These are phyloP conservation scores for Dreissena rostriformis DNA, from an alignment of 1,140 invertebrate species.

Conservation along the genomic window DNA sequence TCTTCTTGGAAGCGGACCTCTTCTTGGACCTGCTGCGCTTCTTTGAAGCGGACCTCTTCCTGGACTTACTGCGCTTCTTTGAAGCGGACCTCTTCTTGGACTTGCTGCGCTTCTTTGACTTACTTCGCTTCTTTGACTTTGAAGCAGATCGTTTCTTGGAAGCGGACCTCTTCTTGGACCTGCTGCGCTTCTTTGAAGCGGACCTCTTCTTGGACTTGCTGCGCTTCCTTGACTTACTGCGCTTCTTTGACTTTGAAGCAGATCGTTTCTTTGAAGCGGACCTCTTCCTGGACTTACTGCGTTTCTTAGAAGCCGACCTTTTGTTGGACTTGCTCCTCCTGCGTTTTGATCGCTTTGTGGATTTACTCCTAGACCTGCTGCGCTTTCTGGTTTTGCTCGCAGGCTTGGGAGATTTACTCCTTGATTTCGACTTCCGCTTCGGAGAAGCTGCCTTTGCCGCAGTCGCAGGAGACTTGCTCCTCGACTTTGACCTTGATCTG, in stretches of 20 bases:
- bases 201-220: conserved; percentile 31
- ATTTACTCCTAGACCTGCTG: conserved; percentile 32
- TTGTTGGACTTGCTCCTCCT: conserved; percentile 20
- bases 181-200: conserved; percentile 34
- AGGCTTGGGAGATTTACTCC: conserved; percentile 18
- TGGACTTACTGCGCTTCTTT: conserved; percentile 16
- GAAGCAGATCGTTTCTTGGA: conserved; percentile 37
- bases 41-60: conserved; percentile 14
- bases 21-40: conserved; percentile 30
- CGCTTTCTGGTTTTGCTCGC: conserved; percentile 4
- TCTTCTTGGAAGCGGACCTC: conserved; percentile 18
- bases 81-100: conserved; percentile 39
- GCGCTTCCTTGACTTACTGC: background rate
- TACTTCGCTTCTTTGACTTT: conserved; percentile 27
- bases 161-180: conserved; percentile 35
- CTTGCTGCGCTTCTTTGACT: conserved; percentile 28
- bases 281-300: conserved; percentile 29
- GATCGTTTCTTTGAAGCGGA: conserved; percentile 25
- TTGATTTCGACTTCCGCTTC: background rate
- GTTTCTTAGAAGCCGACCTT: background rate
- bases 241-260: conserved; percentile 25
- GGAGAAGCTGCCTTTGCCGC: background rate
- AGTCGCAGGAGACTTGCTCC: conserved; percentile 23
- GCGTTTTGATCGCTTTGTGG: conserved; percentile 10
- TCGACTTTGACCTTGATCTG: conserved; percentile 26